Base-by-base conservation (phyloP, 2,888 invertebrate species). In the Oeneis ivallda region DNA sequence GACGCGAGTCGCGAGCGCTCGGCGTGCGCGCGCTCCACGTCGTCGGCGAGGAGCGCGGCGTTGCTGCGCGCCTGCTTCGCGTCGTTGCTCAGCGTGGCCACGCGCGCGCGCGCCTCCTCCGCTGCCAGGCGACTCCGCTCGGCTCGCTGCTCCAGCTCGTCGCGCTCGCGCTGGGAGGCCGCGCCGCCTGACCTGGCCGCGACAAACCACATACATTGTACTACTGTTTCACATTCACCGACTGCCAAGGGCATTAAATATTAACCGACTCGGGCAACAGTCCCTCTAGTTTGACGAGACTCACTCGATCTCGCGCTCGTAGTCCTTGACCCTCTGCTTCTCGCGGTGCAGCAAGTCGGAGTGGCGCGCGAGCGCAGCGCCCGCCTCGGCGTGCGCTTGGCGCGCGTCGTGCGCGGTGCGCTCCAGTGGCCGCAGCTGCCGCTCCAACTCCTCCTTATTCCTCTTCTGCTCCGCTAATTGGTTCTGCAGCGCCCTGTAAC, bases 291-390 rank as follows among this genome's bases (percentile, higher is more conserved):
- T 13, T 8, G 4, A 10, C 34, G 10, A 3, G 19, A 79, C 87
- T 86, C 65, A 90, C 90, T 83, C 80, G 50, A 87, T 88, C 75
- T 87, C 90, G 5, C 74, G 68, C 73, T 88, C 81, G 49, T 90
- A 70, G 13, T 87, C 89, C 0, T 66, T 69, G 0, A 89, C 75
- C 70, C 90, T 90, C 66, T 80, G 74, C 53, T 78, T 75, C 75
- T 92, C 91, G 17, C 87, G 71, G 11, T 72, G 74, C 0, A 84
- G 75, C 52, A 81, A 70, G 8, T 88, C 87, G 68, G 19, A 69
- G 65, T 26, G 70, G 53, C 13, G 65, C 52, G 60, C 53, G 52
- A 53, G 63, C 34, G 19, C 19, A 49, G 43, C 49, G 17, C 34
- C 37, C 37, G 11, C 26, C 64, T 86, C 67, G 79, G 78, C 26